Evolutionary conservation across 2,888 invertebrate species (phyloP), one percentile per base, ranked within the genome.

Genomic region (Chrysolina americana): DNA sequence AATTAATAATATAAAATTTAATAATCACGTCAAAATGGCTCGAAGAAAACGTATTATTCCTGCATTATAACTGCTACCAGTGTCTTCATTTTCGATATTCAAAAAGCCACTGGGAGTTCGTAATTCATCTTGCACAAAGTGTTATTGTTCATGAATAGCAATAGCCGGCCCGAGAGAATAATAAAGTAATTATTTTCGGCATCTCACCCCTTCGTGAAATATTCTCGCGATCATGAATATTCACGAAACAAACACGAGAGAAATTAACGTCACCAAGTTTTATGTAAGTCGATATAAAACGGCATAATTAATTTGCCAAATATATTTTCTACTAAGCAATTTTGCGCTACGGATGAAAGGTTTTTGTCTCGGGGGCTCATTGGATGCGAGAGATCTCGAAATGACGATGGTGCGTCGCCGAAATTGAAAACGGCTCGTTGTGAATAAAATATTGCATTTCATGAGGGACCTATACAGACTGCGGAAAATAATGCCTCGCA

Each of bases 111-210:
- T 36, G 50, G 50, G 19, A 44, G 50, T 50, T 36, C 36, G 63
- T 64, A 69, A 64, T 72, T 71, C 71, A 65, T 64, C 69, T 56
- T 65, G 71, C 65, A 71, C 75, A 72, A 70, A 71, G 69, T 71
- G 75, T 71, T 70, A 65, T 69, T 41, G 69, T 62, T 75, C 75
- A 71, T 75, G 71, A 75, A 75, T 75, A 75, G 65, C 71, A 71
- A 75, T 69, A 65, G 59, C 19, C 68, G 62, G 69, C 65, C 62
- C 68, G 65, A 53, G 64, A 68, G 71, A 65, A 75, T 69, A 75
- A 75, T 75, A 75, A 75, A 71, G 75, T 75, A 75, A 71, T 75
- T 75, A 75, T 75, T 75, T 75, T 75, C 68, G 48, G 66, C 48
- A n/a, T 59, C 59, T 59, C 59, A 36, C 59, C 59, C 59, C 28